Evolutionary conservation across 2,113 vertebrate species (phyloP), one percentile per base, ranked within the genome.

Genomic region (Aptenodytes forsteri): DNA sequence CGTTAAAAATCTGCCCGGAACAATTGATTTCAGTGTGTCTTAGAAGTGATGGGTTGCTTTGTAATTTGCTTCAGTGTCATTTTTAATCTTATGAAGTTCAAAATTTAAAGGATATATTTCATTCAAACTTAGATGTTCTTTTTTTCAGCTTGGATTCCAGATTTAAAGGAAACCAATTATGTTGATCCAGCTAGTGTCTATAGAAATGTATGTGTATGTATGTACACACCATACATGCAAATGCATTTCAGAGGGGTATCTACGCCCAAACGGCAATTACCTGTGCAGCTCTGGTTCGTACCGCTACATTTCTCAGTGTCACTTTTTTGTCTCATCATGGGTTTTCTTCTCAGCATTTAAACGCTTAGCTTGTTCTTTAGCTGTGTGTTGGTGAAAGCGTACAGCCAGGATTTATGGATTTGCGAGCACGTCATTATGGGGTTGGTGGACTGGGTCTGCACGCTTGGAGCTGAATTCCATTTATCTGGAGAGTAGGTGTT

Each of bases 401-500:
- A 59, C 6, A 62, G 89, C 32, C 36, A 62, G 65, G 77, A 84
- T 95, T 91, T 91, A 91, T 82, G 69, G 94, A 81, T 90, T 78
- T 87, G 40, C 1, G 8, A 81, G 36, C 23, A 22, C 0, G 9
- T 76, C 77, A 54, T 78, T 85, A 59, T 32, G 34, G 80, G 73
- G 13, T 67, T 58, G 66, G 73, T 82, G 78, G 29, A 71, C 52
- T 22, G 82, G 69, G 66, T 87, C 89, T 72, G 58, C 73, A 70
- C 0, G 3, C 90, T 78, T 87, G 62, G 71, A 89, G 73, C 62
- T 89, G 89, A 97, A 94, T 82, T 87, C 89, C 77, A 66, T 96
- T 93, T 94, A 73, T 85, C 81, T 82, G 50, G 70, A 79, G 87
- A 93, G 84, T 62, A 91, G 87, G 73, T 96, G 87, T 95, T 96